Evolutionary conservation across 2,888 invertebrate genomes (phyloP).

Genomic region (Habroteleia sp.): DNA sequence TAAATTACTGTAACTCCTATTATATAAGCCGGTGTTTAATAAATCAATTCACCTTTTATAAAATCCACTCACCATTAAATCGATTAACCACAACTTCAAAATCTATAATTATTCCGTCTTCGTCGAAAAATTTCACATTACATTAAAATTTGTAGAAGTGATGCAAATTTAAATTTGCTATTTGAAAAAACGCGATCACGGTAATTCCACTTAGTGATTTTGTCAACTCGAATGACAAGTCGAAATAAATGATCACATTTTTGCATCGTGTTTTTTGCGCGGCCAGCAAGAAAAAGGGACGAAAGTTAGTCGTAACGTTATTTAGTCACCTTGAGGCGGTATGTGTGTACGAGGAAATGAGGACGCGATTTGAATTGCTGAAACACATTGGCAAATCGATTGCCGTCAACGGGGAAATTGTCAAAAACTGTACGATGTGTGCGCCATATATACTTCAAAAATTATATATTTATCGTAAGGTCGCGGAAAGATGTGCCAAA

Average conservation of each 20-base stretch:
- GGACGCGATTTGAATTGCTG: slow-evolving; percentile 41
- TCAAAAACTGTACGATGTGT: slow-evolving; percentile 11
- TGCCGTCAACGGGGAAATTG: slow-evolving; percentile 15
- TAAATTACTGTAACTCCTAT: no score
- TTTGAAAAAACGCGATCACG: neutral
- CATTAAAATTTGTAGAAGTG: slow-evolving; percentile 7
- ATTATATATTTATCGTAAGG: slow-evolving; percentile 41
- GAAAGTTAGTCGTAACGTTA: slow-evolving; percentile 13
- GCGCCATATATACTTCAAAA: slow-evolving; percentile 18
- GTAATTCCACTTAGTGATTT: slow-evolving; percentile 10
- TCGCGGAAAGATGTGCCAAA: slow-evolving; percentile 29
- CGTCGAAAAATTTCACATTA: slow-evolving; percentile 2
- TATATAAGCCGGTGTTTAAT: no score
- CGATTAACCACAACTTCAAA: slow-evolving; percentile 11
- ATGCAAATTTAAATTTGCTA: slow-evolving; percentile 5
- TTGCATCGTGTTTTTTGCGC: neutral
- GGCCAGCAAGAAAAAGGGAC: neutral
- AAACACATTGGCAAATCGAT: slow-evolving; percentile 25
- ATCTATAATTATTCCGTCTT: slow-evolving; percentile 14
- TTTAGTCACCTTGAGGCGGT: slow-evolving; percentile 29
- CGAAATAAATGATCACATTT: slow-evolving; percentile 11
- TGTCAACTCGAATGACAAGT: slow-evolving; percentile 2
- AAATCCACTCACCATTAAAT: neutral
- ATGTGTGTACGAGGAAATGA: slow-evolving; percentile 23
- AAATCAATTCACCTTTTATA: no score